Conservation (phyloP, 1,140 invertebrate species). For the Drosophila teissieri region DNA sequence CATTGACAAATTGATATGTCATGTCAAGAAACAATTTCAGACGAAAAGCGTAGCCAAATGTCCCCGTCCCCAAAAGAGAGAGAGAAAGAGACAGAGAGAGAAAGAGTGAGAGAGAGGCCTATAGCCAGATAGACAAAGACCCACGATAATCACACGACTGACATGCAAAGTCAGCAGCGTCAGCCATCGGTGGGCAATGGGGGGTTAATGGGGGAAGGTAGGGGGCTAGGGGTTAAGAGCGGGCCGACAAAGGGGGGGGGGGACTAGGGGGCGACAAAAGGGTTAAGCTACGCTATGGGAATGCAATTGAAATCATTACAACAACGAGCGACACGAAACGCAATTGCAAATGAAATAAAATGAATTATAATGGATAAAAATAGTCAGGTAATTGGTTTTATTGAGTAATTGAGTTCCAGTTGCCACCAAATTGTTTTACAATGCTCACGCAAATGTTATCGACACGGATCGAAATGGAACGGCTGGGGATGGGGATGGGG, state of each 20-base stretch:
- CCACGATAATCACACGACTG: constrained; percentile 79
- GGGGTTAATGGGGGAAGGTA: not conserved
- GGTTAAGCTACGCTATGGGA: constrained; percentile 45
- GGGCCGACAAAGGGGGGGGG: not conserved
- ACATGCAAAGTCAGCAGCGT: constrained; percentile 63
- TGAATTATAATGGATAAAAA: constrained; percentile 83
- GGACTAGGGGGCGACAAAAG: constrained; percentile 18
- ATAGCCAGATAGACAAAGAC: constrained; percentile 23
- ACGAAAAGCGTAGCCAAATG: constrained; percentile 72
- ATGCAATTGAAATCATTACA: constrained; percentile 80
- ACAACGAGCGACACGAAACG: constrained; percentile 84
- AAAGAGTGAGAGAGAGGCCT: not conserved
- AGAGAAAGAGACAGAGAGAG: not conserved
- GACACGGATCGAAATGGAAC: constrained; percentile 1
- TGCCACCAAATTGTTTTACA: constrained; percentile 80
- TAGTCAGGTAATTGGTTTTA: constrained; percentile 82
- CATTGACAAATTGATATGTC: constrained; percentile 84
- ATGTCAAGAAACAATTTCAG: constrained; percentile 84
- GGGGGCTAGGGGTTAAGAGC: constrained; percentile 4
- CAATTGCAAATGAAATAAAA: constrained; percentile 81
- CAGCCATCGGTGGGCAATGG: not conserved
- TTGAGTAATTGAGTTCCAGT: constrained; percentile 81
- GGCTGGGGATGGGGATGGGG: not conserved
- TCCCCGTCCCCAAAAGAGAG: constrained; percentile 13
- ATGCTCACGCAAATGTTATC: constrained; percentile 57